Conservation (phyloP, 2,888 invertebrate species). For the Nesidiocoris tenuis region DNA sequence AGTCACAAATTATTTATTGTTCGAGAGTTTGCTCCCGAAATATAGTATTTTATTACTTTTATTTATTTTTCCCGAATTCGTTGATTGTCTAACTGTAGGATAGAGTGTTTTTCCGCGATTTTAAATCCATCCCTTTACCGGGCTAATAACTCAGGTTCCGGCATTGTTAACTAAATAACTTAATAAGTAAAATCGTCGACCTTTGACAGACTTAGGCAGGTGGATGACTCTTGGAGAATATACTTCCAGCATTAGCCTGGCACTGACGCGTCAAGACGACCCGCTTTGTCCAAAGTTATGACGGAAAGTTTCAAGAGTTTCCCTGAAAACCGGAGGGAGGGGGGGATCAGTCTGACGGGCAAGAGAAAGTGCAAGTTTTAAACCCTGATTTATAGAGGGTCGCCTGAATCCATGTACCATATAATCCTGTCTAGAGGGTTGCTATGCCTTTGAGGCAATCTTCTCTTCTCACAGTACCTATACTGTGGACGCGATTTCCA, state of each 20-base stretch:
- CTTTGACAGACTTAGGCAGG: not conserved
- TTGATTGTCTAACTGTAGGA: no score
- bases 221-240: not conserved
- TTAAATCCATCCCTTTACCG: no score
- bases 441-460: not conserved
- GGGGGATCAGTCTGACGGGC: not conserved
- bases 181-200: no score
- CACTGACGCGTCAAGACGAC: constrained; percentile 30
- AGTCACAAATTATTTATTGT: no score
- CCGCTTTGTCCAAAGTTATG: constrained; percentile 33
- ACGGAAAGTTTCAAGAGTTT: constrained; percentile 20
- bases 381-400: constrained; percentile 37
- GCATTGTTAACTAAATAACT: no score
- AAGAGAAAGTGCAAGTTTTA: constrained; percentile 25
- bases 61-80: no score
- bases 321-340: constrained; percentile 5
- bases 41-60: no score
- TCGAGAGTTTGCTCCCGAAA: no score
- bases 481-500: not conserved
- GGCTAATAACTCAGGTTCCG: no score
- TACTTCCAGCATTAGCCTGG: constrained; percentile 1
- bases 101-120: no score
- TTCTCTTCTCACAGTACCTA: not conserved
- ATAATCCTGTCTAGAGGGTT: constrained; percentile 20
- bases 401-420: constrained; percentile 29